Percentiles rank a stretch among this genome's conserved stretches.
Evolutionary conservation across 2,113 vertebrate species (phyloP).

Genomic region (Syrmaticus mikado): DNA sequence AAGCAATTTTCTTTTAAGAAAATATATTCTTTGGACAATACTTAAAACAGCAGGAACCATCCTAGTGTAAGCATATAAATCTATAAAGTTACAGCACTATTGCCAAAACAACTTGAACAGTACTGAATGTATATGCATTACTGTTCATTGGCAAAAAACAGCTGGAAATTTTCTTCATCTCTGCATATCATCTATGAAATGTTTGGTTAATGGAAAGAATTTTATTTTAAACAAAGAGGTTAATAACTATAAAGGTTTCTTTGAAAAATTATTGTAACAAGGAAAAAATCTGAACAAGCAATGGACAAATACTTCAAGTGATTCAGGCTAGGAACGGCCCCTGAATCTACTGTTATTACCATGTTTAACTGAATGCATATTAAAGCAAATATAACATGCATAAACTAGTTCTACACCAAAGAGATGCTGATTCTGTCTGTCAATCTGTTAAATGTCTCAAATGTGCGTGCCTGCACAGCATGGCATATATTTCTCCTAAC

Average conservation of each 20-base stretch:
- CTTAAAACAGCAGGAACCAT: slow-evolving; percentile 56
- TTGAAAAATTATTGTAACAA: neutral
- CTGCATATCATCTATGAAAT: slow-evolving; percentile 28
- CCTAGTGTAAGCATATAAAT: slow-evolving; percentile 51
- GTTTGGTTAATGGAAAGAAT: slow-evolving; percentile 35
- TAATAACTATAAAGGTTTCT: slow-evolving; percentile 3
- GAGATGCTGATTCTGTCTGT: neutral
- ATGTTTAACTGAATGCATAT: neutral
- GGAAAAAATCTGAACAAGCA: neutral
- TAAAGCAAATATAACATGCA: neutral
- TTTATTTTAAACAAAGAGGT: slow-evolving; percentile 38
- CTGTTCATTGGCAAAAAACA: neutral
- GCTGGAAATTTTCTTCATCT: slow-evolving; percentile 33
- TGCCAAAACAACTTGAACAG: slow-evolving; percentile 43
- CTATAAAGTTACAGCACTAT: slow-evolving; percentile 36
- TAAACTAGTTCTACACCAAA: neutral
- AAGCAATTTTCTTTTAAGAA: slow-evolving; percentile 40
- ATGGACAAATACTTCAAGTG: neutral
- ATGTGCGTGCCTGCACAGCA: accelerated
- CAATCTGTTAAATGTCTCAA: neutral
- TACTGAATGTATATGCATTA: slow-evolving; percentile 29
- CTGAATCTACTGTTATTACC: neutral
- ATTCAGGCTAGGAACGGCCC: neutral
- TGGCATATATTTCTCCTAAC: neutral
- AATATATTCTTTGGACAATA: slow-evolving; percentile 43